Conservation (phyloP, 1,140 invertebrate genomes). For the Sesamia nonagrioides region DNA sequence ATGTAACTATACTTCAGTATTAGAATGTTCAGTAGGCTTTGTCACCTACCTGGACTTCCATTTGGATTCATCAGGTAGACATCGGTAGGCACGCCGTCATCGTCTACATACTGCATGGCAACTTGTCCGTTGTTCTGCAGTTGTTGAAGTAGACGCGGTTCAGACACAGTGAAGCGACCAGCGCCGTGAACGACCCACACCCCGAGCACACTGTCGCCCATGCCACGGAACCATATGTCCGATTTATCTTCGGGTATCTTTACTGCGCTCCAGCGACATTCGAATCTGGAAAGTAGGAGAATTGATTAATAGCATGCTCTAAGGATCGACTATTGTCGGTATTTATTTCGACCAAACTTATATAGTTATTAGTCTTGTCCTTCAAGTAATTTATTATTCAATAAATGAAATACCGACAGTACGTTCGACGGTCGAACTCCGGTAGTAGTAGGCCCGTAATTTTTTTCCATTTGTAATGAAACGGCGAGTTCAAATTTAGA, state of each 20-base stretch:
- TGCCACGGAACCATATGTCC: slow-evolving; percentile 95
- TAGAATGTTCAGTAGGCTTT: too few relatives aligned
- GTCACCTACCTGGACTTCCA: slow-evolving; percentile 91
- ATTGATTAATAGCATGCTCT: neutral
- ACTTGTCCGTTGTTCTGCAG: slow-evolving; percentile 90
- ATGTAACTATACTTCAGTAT: too few relatives aligned
- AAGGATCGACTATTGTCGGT: neutral
- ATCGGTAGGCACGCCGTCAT: slow-evolving; percentile 92
- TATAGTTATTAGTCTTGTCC: too few relatives aligned
- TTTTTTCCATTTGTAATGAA: too few relatives aligned
- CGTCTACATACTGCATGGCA: slow-evolving; percentile 95
- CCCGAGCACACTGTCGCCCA: slow-evolving; percentile 95
- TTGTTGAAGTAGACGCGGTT: slow-evolving; percentile 86
- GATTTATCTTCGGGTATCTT: slow-evolving; percentile 88
- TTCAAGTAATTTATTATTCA: too few relatives aligned
- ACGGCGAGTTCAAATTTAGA: too few relatives aligned
- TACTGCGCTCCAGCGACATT: slow-evolving; percentile 96
- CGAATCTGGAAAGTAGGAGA: slow-evolving; percentile 79
- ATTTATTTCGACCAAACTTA: too few relatives aligned
- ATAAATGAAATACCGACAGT: too few relatives aligned
- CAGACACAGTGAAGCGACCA: slow-evolving; percentile 91
- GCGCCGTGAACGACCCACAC: slow-evolving; percentile 99
- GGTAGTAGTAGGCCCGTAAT: too few relatives aligned
- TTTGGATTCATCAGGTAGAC: slow-evolving; percentile 98
- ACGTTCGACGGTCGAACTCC: too few relatives aligned